A percentile compares a stretch with the other conserved stretches of the same genome.
Conservation (phyloP, 2,797 vertebrate species). For the Tauraco hartlaubi region DNA sequence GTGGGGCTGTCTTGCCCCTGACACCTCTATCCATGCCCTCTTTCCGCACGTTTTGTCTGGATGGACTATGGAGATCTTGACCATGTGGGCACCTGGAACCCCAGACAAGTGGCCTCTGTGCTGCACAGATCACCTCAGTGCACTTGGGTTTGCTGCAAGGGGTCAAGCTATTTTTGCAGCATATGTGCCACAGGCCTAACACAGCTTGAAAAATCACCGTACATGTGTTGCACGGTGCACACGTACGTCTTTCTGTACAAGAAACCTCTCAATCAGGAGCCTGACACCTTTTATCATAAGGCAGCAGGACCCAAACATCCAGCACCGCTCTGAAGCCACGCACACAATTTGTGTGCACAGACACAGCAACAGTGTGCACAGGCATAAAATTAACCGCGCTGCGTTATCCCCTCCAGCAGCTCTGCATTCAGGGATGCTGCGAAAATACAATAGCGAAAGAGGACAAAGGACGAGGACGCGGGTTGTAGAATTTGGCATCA, state of each 20-base stretch:
- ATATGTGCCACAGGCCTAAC: slow-evolving; percentile 42
- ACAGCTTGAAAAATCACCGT: slow-evolving; percentile 50
- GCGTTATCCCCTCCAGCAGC: slow-evolving; percentile 34
- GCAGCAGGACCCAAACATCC: slow-evolving; percentile 25
- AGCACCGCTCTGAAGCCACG: neutral
- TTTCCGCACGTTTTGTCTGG: neutral
- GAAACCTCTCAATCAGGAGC: slow-evolving; percentile 37
- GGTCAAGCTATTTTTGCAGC: slow-evolving; percentile 49
- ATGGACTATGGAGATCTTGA: neutral
- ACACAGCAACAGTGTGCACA: slow-evolving; percentile 6
- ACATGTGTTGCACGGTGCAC: neutral
- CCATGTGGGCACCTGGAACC: neutral
- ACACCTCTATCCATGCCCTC: neutral
- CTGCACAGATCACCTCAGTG: accelerated
- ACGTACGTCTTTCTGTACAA: neutral
- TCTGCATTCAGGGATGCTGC: neutral
- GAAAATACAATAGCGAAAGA: neutral
- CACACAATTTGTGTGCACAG: neutral
- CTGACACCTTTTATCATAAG: slow-evolving; percentile 30
- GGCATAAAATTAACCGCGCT: slow-evolving; percentile 22
- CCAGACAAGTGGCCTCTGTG: neutral
- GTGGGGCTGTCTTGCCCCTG: neutral
- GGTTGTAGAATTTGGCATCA: neutral
- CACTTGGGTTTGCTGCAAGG: neutral
- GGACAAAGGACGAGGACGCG: slow-evolving; percentile 2